phyloP scores from a whole-genome alignment of 2,797 vertebrate genomes.

The Aulostomus chinensis region DNA sequence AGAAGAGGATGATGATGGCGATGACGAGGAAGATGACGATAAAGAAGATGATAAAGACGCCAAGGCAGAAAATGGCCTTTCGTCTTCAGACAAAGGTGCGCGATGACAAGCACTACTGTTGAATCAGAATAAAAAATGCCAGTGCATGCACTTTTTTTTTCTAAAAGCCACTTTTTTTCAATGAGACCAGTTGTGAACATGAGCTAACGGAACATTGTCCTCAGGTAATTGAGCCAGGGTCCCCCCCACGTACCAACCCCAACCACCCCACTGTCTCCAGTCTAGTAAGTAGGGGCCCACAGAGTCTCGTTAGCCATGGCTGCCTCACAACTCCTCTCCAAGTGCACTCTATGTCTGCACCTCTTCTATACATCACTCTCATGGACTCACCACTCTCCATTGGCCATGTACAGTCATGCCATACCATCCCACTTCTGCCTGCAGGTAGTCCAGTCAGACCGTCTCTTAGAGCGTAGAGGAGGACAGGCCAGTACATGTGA shows the following conservation, averaged over 20 bases:
- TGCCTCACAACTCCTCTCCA: constrained; percentile 78
- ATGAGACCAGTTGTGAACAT: constrained; percentile 75
- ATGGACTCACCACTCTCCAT: constrained; percentile 76
- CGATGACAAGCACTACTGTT: constrained; percentile 1
- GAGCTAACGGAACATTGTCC: constrained; percentile 80
- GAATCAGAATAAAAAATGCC: constrained; percentile 33
- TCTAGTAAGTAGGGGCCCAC: constrained; percentile 83
- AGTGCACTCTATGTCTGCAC: constrained; percentile 74
- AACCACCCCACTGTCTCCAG: constrained; percentile 82
- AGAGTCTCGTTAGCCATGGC: constrained; percentile 79
- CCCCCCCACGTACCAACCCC: constrained; percentile 82
- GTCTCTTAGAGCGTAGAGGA: constrained; percentile 21
- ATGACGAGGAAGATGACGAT: constrained; percentile 55
- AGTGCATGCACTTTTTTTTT: constrained; percentile 52
- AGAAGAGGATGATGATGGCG: constrained; percentile 65
- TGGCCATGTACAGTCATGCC: constrained; percentile 72
- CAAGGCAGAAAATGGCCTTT: constrained; percentile 63
- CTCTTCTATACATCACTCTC: constrained; percentile 72
- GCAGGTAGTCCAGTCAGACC: constrained; percentile 36
- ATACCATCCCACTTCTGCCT: constrained; percentile 71
- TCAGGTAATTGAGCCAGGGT: constrained; percentile 83
- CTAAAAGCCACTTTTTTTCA: constrained; percentile 53
- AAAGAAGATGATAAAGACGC: constrained; percentile 70
- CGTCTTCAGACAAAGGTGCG: constrained; percentile 79
- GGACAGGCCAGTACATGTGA: constrained; percentile 30